Evolutionary conservation across 1,140 invertebrate genomes (phyloP).

Genomic region (Diachasmimorpha longicaudata): DNA sequence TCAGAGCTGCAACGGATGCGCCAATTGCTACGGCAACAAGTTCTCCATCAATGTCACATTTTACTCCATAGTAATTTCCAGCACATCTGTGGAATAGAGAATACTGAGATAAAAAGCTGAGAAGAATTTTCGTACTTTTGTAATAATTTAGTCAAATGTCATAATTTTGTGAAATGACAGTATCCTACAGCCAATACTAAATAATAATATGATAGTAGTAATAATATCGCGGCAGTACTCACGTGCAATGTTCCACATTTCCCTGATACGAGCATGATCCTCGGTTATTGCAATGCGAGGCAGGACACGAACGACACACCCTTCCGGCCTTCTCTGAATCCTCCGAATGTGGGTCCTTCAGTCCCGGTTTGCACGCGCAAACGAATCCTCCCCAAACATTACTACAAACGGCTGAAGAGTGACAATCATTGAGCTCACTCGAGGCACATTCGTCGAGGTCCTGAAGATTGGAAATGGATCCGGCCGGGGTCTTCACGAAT

Average conservation of each 20-base stretch:
- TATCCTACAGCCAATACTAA: too few species aligned
- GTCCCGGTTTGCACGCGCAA: slow-evolving; percentile 83
- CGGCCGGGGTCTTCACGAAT: slow-evolving; percentile 80
- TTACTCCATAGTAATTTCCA: slow-evolving; percentile 84
- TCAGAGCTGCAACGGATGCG: slow-evolving; percentile 83
- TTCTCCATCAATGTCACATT: slow-evolving; percentile 91
- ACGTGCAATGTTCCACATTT: slow-evolving; percentile 82
- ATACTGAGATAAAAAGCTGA: not conserved
- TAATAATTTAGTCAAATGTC: too few species aligned
- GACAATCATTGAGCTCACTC: slow-evolving; percentile 89
- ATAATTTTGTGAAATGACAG: too few species aligned
- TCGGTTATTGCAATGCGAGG: slow-evolving; percentile 81
- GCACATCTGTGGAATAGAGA: slow-evolving; percentile 68
- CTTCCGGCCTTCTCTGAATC: slow-evolving; percentile 72
- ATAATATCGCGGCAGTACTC: too few species aligned
- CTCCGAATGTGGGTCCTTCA: slow-evolving; percentile 75
- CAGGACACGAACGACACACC: slow-evolving; percentile 76
- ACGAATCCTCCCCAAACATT: slow-evolving; percentile 91
- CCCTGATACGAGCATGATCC: slow-evolving; percentile 80
- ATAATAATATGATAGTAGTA: too few species aligned
- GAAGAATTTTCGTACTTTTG: too few species aligned
- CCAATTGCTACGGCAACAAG: slow-evolving; percentile 89
- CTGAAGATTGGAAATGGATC: slow-evolving; percentile 74
- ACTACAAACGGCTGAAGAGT: slow-evolving; percentile 80
- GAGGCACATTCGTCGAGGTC: slow-evolving; percentile 91